Conservation (phyloP, 2,888 invertebrate species). For the Suillia variegata region DNA sequence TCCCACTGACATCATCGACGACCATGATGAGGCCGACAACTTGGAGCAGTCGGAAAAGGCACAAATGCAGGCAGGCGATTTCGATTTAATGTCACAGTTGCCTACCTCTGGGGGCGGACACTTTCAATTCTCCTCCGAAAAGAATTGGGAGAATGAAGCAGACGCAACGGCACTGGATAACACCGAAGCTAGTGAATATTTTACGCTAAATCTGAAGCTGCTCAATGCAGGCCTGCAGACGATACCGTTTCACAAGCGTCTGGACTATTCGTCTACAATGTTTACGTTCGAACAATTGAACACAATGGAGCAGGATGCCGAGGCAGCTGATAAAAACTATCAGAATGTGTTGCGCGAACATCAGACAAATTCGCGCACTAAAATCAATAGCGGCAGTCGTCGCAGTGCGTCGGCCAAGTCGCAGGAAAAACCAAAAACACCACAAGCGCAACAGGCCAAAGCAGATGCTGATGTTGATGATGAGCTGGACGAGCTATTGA, state of each 20-base stretch:
- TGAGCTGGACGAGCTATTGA: conserved; percentile 55
- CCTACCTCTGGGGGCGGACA: conserved; percentile 56
- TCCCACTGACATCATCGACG: conserved; percentile 35
- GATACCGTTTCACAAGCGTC: conserved; percentile 62
- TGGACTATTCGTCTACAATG: conserved; percentile 56
- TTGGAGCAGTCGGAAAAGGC: conserved; percentile 46
- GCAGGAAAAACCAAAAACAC: conserved; percentile 14
- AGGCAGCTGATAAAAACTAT: conserved; percentile 47
- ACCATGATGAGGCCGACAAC: conserved; percentile 34
- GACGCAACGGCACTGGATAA: conserved; percentile 47
- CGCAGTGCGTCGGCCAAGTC: conserved; percentile 31
- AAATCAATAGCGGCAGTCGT: conserved; percentile 28
- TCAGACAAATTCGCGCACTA: conserved; percentile 35
- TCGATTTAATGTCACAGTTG: conserved; percentile 55
- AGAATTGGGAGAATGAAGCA: conserved; percentile 56
- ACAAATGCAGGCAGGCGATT: conserved; percentile 57
- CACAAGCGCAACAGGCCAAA: background rate
- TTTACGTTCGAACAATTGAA: conserved; percentile 57
- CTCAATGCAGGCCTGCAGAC: conserved; percentile 60
- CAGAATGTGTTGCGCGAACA: conserved; percentile 44
- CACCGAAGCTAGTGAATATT: conserved; percentile 55
- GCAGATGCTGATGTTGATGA: conserved; percentile 32
- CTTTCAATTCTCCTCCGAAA: conserved; percentile 62
- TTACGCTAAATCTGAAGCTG: conserved; percentile 59
- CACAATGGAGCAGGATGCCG: conserved; percentile 51